Evolutionary conservation across 1,140 invertebrate genomes (phyloP), one percentile per base, ranked within the genome.

Genomic region (Rhyacophila brunnea): DNA sequence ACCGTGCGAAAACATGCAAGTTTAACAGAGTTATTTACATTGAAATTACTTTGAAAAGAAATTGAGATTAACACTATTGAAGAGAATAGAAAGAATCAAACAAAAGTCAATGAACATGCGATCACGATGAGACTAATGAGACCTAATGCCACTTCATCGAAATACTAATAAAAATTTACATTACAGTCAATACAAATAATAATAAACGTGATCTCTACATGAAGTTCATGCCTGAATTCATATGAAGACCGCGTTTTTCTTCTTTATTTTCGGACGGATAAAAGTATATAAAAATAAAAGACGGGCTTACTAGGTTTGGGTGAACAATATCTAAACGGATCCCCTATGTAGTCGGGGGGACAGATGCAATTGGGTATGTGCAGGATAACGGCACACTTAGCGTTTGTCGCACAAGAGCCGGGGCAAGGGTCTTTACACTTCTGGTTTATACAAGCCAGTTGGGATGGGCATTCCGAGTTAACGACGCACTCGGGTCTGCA

Each of bases 401-500:
- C 75, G 69, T 85, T 83, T 10, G 70, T 58, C 36, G 85, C 85
- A 70, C 85, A 87, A 6, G 79, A 75, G 45, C 77, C 79, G 43
- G 76, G 71, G 68, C 85, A 87, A 28, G 84, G 85, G 70, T 86
- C 80, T 7, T 74, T 68, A 67, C 85, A 87, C 70, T 81, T 83
- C 68, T 85, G 76, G 65, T 83, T 83, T 52, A 85, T 80, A 68
- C 87, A 89, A 38, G 85, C 83, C 35, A 77, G 72, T 60, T 82
- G 79, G 17, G 75, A 74, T 5, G 83, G 68, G 73, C 86, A 88
- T 71, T 89, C 85, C 1, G 79, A 71, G 70, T 85, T 83, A 56
- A 80, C 81, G 35, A 84, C 79, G 70, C 87, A 89, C 76, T 86
- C 83, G 44, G 84, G 84, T 63, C 84, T 77, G 69, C 85, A 85